These are phyloP conservation scores for Drosophila engyochracea DNA, from an alignment of 2,888 invertebrate genomes.

Conservation along the genomic window DNA sequence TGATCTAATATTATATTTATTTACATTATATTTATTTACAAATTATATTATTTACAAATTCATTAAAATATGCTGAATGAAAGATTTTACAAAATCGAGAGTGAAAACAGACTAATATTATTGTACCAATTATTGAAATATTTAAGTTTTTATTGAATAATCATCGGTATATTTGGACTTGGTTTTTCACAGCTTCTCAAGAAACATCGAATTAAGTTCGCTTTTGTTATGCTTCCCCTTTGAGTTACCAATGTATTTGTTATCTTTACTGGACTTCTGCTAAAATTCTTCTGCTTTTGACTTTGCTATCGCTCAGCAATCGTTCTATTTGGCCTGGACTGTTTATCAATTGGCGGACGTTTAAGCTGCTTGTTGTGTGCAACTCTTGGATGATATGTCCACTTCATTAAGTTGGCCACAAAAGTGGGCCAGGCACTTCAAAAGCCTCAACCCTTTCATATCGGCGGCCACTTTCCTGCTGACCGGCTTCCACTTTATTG, in stretches of 20 bases:
- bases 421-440: slow-evolving; percentile 46
- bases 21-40: neutral
- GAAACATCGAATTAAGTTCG: neutral
- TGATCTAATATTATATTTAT: neutral
- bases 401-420: slow-evolving; percentile 74
- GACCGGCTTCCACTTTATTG: slow-evolving; percentile 41
- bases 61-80: neutral
- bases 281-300: slow-evolving; percentile 33
- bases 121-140: no score
- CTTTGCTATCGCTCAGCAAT: slow-evolving; percentile 25
- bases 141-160: neutral
- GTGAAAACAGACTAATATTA: no score
- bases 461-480: slow-evolving; percentile 37
- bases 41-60: neutral
- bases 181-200: neutral
- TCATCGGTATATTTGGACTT: neutral
- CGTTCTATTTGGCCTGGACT: slow-evolving; percentile 26
- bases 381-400: slow-evolving; percentile 67
- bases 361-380: slow-evolving; percentile 20
- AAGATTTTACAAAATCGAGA: neutral
- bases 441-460: slow-evolving; percentile 47
- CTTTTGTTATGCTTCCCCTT: neutral
- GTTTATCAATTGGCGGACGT: slow-evolving; percentile 50
- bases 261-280: slow-evolving; percentile 11
- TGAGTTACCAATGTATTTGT: neutral